Percentiles rank a stretch among this genome's conserved stretches.
Conservation (phyloP, 2,113 vertebrate genomes). For the Desmodus rotundus region DNA sequence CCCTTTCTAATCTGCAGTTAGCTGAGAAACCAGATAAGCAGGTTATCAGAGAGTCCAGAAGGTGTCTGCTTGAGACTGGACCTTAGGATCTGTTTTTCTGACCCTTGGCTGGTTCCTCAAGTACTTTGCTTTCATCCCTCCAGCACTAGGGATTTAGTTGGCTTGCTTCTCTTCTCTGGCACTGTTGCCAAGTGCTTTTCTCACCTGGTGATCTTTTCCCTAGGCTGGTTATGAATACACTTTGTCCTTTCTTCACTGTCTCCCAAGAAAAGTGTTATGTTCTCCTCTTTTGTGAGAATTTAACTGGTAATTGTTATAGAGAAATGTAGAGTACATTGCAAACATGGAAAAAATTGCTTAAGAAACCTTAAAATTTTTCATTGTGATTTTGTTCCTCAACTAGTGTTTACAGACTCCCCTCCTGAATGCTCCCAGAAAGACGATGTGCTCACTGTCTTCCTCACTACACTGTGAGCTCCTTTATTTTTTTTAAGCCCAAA, state of each 20-base stretch:
- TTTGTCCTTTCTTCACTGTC: neutral
- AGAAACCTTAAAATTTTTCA: neutral
- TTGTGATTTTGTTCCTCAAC: neutral
- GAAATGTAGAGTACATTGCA: neutral
- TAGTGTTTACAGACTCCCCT: neutral
- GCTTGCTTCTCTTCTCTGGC: neutral
- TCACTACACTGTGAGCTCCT: neutral
- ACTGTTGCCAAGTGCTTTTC: neutral
- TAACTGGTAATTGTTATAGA: neutral
- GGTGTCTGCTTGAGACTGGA: neutral
- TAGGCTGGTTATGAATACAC: neutral
- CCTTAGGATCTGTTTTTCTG: neutral
- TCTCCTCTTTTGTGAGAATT: neutral
- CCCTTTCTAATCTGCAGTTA: conserved; percentile 9
- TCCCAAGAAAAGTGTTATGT: neutral
- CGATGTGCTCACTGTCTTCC: neutral
- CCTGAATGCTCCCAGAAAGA: neutral
- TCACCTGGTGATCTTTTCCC: neutral
- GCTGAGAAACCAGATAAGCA: conserved; percentile 52
- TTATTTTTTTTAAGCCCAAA: neutral
- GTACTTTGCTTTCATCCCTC: neutral
- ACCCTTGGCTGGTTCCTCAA: neutral
- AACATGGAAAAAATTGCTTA: neutral
- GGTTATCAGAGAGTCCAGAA: conserved; percentile 50
- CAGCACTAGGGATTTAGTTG: neutral